Conservation (phyloP, 1,140 invertebrate species). For the Pseudomyrmex gracilis region DNA sequence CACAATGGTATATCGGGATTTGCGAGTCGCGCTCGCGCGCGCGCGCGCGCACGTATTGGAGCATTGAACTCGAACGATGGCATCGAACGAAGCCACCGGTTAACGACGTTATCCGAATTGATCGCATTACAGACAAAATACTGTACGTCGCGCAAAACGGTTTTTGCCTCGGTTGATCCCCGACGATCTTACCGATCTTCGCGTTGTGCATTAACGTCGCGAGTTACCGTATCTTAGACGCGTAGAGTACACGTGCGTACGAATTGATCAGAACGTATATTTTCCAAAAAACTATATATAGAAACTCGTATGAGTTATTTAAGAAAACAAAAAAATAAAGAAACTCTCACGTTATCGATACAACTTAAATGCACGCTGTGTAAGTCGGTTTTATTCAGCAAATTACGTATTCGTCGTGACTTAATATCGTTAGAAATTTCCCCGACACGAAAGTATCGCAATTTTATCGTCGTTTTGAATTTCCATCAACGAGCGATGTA, state of each 20-base stretch:
- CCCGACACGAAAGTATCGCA: background rate
- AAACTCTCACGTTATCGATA: too few species aligned
- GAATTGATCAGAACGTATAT: too few species aligned
- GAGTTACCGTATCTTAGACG: too few species aligned
- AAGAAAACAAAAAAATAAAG: too few species aligned
- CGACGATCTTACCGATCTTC: background rate
- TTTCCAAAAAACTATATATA: too few species aligned
- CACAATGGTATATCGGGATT: conserved; percentile 49
- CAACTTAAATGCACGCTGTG: too few species aligned
- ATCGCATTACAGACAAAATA: conserved; percentile 11
- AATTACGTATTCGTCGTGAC: too few species aligned
- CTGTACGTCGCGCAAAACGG: background rate
- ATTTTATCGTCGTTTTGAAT: conserved; percentile 3
- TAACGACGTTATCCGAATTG: conserved; percentile 35
- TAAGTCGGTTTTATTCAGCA: too few species aligned
- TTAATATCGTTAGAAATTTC: background rate
- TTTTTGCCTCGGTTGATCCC: background rate
- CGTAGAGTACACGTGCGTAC: too few species aligned
- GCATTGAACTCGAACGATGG: conserved; percentile 20
- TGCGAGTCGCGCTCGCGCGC: background rate
- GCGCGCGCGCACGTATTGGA: conserved; percentile 15
- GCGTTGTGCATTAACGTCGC: background rate
- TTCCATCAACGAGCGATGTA: conserved; percentile 12
- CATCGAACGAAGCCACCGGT: conserved; percentile 7
- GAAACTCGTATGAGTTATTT: too few species aligned